phyloP scores from a whole-genome alignment of 2,797 vertebrate genomes.

The Enteromius fasciolatus region DNA sequence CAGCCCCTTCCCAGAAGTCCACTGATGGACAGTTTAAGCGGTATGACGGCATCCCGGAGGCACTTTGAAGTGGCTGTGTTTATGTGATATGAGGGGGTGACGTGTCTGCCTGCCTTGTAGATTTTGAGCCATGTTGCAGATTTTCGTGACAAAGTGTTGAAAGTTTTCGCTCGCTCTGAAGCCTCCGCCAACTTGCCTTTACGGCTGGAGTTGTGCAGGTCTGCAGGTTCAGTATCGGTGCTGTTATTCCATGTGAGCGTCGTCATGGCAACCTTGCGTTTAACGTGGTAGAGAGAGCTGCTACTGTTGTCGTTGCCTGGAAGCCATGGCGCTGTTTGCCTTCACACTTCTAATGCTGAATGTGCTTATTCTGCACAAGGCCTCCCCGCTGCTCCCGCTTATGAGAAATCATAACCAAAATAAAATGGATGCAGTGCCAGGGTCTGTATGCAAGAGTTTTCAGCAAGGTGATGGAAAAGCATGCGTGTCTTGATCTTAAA shows the following conservation, averaged over 20 bases:
- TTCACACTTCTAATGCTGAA: conserved; percentile 59
- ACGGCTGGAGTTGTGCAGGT: neutral
- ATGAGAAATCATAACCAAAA: neutral
- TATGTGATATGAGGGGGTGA: conserved; percentile 32
- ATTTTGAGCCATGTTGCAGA: conserved; percentile 60
- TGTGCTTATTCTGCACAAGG: conserved; percentile 39
- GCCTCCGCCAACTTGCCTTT: conserved; percentile 14
- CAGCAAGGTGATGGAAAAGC: neutral
- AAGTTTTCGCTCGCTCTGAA: conserved; percentile 53
- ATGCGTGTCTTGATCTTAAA: neutral
- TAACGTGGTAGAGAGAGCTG: conserved; percentile 43
- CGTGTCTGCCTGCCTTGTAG: conserved; percentile 42
- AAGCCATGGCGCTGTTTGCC: conserved; percentile 49
- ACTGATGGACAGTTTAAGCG: conserved; percentile 44
- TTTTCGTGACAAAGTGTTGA: conserved; percentile 64
- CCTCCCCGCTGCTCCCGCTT: conserved; percentile 12
- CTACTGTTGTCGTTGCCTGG: conserved; percentile 55
- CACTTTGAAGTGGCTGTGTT: conserved; percentile 39
- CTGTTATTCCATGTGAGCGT: conserved; percentile 38
- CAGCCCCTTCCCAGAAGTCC: conserved; percentile 59
- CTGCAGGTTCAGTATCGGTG: conserved; percentile 1
- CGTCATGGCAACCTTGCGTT: conserved; percentile 46
- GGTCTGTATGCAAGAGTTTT: neutral
- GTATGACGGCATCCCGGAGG: conserved; percentile 26
- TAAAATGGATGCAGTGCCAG: neutral